A percentile compares a stretch with the other conserved stretches of the same genome.
Evolutionary conservation across 2,113 vertebrate genomes (phyloP).

Genomic region (Melanotaenia duboulayi): DNA sequence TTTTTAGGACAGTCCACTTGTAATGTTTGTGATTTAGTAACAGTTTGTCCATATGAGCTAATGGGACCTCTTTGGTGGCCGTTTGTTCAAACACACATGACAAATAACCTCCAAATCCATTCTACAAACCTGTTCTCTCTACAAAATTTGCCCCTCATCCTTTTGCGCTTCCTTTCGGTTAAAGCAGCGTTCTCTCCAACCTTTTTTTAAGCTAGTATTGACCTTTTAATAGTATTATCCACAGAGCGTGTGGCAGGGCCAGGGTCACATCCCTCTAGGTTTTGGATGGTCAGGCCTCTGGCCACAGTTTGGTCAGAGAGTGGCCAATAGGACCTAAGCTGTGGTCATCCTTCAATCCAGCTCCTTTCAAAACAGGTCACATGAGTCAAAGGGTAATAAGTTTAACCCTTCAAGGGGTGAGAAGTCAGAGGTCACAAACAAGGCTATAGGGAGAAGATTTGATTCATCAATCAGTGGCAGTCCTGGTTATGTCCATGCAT

Average conservation of each 20-base stretch:
- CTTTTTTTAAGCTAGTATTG: slow-evolving; percentile 65
- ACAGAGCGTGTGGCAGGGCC: slow-evolving; percentile 74
- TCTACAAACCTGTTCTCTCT: slow-evolving; percentile 43
- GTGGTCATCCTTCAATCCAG: slow-evolving; percentile 93
- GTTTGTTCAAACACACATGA: slow-evolving; percentile 55
- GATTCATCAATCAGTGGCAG: slow-evolving; percentile 81
- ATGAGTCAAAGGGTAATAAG: slow-evolving; percentile 94
- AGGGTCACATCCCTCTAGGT: slow-evolving; percentile 74
- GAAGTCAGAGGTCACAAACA: slow-evolving; percentile 89
- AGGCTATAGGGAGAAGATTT: slow-evolving; percentile 85
- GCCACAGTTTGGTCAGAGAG: slow-evolving; percentile 65
- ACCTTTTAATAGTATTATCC: slow-evolving; percentile 80
- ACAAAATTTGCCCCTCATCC: slow-evolving; percentile 36
- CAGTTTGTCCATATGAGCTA: slow-evolving; percentile 15
- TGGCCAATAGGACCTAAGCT: slow-evolving; percentile 85
- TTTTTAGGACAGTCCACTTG: background rate
- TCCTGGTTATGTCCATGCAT: slow-evolving; percentile 67
- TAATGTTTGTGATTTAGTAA: background rate
- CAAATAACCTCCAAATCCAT: slow-evolving; percentile 35
- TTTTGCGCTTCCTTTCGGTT: slow-evolving; percentile 47
- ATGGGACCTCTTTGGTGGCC: slow-evolving; percentile 21
- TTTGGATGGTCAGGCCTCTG: slow-evolving; percentile 73
- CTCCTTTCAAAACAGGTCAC: slow-evolving; percentile 88
- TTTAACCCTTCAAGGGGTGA: slow-evolving; percentile 86
- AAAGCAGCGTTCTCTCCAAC: slow-evolving; percentile 29